These are phyloP conservation scores for Trachymyrmex septentrionalis DNA, from an alignment of 1,140 invertebrate genomes.

Conservation along the genomic window DNA sequence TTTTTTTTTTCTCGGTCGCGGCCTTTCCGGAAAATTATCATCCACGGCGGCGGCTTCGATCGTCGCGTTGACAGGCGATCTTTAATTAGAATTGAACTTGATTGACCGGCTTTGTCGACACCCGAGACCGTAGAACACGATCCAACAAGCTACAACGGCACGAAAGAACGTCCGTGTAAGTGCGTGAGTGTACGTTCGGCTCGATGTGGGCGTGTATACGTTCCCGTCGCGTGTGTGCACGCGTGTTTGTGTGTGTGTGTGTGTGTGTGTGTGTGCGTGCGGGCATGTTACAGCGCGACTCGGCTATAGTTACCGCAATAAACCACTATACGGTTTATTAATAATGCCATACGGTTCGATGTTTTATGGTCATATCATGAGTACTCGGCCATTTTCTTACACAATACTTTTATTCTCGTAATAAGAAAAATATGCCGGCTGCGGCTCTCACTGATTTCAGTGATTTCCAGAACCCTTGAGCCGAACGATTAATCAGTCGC, in stretches of 20 bases:
- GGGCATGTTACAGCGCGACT: conserved; percentile 49
- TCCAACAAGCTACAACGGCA: conserved; percentile 70
- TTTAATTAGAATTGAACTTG: conserved; percentile 75
- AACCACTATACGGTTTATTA: conserved; percentile 82
- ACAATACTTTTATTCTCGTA: conserved; percentile 82
- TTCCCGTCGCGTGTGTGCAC: conserved; percentile 13
- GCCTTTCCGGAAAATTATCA: conserved; percentile 69
- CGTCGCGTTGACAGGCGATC: conserved; percentile 68
- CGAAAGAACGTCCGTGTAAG: conserved; percentile 64
- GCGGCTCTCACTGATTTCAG: conserved; percentile 43
- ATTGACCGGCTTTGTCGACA: conserved; percentile 75
- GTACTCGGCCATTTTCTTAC: conserved; percentile 81
- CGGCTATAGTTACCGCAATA: conserved; percentile 78
- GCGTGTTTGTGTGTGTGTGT: conserved; percentile 27
- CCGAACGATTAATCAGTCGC: conserved; percentile 10
- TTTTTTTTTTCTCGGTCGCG: conserved; percentile 16
- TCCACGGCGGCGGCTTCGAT: conserved; percentile 61
- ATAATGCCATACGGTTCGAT: conserved; percentile 82
- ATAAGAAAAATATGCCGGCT: conserved; percentile 69
- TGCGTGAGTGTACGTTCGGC: conserved; percentile 31
- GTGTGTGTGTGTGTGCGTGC: conserved; percentile 10
- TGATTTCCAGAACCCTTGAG: background rate
- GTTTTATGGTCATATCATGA: conserved; percentile 82
- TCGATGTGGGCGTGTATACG: conserved; percentile 20
- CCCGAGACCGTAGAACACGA: conserved; percentile 72